These are phyloP conservation scores for Zygogramma bicolorata DNA, from an alignment of 2,888 invertebrate genomes.

Conservation along the genomic window DNA sequence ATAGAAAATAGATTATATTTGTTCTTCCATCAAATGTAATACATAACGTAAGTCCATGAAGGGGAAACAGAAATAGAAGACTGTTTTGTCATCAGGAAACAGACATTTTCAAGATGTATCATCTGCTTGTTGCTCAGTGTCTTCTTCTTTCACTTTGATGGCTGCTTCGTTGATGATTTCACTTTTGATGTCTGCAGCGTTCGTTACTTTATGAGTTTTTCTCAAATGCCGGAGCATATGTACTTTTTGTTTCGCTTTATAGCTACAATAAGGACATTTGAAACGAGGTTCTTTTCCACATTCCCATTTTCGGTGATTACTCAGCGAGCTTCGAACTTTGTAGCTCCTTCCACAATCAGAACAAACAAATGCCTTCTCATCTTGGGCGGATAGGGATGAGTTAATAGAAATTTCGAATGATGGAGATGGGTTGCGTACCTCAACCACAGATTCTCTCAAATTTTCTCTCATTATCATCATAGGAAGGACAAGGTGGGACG, in stretches of 20 bases:
- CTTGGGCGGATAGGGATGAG: not conserved
- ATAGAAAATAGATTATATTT: too few species aligned
- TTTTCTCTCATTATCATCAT: constrained; percentile 73
- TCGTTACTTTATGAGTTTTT: constrained; percentile 33
- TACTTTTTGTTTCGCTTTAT: constrained; percentile 81
- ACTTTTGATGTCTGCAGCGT: constrained; percentile 1
- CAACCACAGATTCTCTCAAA: constrained; percentile 63
- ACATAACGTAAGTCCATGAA: too few species aligned
- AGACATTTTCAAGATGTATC: not conserved
- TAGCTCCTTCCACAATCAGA: constrained; percentile 35
- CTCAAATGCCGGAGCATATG: constrained; percentile 82
- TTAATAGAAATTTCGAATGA: not conserved
- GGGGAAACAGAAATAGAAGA: too few species aligned
- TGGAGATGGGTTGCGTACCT: constrained; percentile 9
- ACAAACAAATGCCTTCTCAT: constrained; percentile 28
- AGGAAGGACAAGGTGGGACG: constrained; percentile 79
- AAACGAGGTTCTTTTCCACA: constrained; percentile 43
- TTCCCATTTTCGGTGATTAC: constrained; percentile 40
- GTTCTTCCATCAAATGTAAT: too few species aligned
- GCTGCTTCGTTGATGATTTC: constrained; percentile 13
- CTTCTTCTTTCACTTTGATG: not conserved
- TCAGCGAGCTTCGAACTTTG: constrained; percentile 35
- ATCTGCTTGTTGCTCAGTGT: not conserved
- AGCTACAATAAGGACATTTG: constrained; percentile 69
- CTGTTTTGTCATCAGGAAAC: not conserved